Conservation (phyloP, 2,888 invertebrate species). For the Falcaria lacertinaria region DNA sequence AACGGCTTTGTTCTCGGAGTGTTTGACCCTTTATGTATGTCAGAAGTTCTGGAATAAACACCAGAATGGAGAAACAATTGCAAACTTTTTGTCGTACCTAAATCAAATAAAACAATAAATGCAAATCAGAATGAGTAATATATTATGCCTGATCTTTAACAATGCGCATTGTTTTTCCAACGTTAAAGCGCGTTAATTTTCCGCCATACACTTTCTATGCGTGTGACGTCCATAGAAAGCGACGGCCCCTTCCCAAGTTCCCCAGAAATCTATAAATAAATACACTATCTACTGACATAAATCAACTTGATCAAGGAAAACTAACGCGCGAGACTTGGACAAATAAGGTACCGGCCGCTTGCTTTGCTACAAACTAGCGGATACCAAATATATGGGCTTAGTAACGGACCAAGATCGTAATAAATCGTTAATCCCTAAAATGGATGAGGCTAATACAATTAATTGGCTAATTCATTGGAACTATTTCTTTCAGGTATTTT, state of each 20-base stretch:
- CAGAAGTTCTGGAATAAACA: no score
- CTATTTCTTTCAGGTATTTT: no score
- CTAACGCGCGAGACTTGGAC: background rate
- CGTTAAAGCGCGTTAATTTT: constrained; percentile 1
- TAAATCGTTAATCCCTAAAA: no score
- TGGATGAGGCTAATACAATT: no score
- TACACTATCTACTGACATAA: constrained; percentile 16
- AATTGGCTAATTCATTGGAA: no score
- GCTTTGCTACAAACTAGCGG: no score
- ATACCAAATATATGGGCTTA: no score
- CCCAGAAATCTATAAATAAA: constrained; percentile 35
- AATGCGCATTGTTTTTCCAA: background rate
- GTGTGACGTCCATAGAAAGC: constrained; percentile 28
- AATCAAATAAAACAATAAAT: background rate
- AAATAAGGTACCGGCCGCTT: no score
- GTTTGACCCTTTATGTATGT: no score
- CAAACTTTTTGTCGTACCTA: background rate
- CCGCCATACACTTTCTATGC: constrained; percentile 27
- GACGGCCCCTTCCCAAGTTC: constrained; percentile 24
- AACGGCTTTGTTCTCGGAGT: no score
- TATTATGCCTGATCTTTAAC: background rate
- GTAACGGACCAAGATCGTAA: no score
- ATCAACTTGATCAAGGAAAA: background rate
- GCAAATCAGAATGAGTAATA: background rate
- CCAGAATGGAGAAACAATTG: no score